These are phyloP conservation scores for Myodes glareolus DNA, from an alignment of 2,113 vertebrate species.

Conservation along the genomic window DNA sequence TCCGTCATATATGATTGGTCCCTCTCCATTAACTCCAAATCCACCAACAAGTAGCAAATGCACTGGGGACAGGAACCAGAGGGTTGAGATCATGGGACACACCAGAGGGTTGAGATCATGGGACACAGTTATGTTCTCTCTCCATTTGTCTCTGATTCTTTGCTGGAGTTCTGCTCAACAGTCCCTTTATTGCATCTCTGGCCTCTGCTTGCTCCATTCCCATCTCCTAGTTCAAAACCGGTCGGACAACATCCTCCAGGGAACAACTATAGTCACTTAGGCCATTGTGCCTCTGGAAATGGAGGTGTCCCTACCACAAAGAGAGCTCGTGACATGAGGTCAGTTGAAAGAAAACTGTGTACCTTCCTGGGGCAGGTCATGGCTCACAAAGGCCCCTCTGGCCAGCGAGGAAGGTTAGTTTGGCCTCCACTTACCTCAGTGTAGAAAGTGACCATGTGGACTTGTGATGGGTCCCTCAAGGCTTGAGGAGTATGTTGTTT, in stretches of 20 bases:
- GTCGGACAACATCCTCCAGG: background rate
- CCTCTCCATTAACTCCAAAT: background rate
- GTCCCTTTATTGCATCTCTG: background rate
- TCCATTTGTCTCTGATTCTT: background rate
- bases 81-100: fast-evolving
- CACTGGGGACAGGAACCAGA: background rate
- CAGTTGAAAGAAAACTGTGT: background rate
- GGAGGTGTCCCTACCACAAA: too few relatives aligned
- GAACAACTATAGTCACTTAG: background rate
- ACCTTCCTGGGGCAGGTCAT: background rate
- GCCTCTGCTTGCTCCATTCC: background rate
- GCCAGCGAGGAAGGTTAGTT: background rate
- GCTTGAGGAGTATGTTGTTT: background rate
- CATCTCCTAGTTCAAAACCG: background rate
- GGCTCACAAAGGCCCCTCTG: background rate
- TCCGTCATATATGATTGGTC: background rate
- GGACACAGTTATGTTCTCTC: fast-evolving
- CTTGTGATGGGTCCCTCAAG: fast-evolving
- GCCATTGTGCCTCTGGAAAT: background rate
- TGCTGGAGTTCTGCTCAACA: background rate
- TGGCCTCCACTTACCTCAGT: background rate
- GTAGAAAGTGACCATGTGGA: background rate
- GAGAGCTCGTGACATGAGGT: background rate
- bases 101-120: fast-evolving
- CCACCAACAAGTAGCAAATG: background rate